Percentiles rank a stretch among this genome's conserved stretches.
These are phyloP conservation scores for Lycocorax pyrrhopterus DNA, from an alignment of 2,113 vertebrate species.

Conservation along the genomic window DNA sequence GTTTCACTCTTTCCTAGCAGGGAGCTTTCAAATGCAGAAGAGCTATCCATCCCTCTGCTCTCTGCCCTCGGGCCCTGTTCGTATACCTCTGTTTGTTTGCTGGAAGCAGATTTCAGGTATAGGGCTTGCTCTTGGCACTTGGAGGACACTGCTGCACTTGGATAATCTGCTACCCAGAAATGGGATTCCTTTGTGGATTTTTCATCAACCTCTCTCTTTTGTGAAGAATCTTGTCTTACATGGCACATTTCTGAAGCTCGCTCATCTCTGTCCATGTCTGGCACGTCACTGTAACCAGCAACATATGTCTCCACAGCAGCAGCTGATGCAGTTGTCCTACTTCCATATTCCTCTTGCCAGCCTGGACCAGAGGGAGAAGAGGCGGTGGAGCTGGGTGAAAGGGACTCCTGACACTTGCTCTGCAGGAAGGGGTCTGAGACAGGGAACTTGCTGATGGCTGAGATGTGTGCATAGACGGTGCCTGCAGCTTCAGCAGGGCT, in stretches of 20 bases:
- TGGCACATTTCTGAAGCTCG: not conserved
- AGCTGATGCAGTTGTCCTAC: not conserved
- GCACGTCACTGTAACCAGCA: not conserved
- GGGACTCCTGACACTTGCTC: not conserved
- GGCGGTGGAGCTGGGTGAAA: not conserved
- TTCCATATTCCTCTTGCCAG: not conserved
- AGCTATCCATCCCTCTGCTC: slow-evolving; percentile 68
- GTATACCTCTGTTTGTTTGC: not conserved
- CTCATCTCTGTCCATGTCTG: not conserved
- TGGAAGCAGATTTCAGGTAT: not conserved
- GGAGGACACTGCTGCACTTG: not conserved
- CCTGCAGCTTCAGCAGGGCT: slow-evolving; percentile 5
- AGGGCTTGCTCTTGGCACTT: not conserved
- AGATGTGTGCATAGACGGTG: not conserved
- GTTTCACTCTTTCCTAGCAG: slow-evolving; percentile 51
- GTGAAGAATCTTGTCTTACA: not conserved
- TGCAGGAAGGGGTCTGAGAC: not conserved
- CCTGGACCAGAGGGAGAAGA: not conserved
- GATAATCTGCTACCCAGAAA: not conserved
- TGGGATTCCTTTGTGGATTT: not conserved
- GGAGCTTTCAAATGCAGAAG: slow-evolving; percentile 75
- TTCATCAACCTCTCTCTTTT: not conserved
- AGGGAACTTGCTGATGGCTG: not conserved
- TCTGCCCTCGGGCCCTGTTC: not conserved
- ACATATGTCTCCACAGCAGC: not conserved